phyloP scores from a whole-genome alignment of 1,140 invertebrate species.

The Triops longicaudatus region DNA sequence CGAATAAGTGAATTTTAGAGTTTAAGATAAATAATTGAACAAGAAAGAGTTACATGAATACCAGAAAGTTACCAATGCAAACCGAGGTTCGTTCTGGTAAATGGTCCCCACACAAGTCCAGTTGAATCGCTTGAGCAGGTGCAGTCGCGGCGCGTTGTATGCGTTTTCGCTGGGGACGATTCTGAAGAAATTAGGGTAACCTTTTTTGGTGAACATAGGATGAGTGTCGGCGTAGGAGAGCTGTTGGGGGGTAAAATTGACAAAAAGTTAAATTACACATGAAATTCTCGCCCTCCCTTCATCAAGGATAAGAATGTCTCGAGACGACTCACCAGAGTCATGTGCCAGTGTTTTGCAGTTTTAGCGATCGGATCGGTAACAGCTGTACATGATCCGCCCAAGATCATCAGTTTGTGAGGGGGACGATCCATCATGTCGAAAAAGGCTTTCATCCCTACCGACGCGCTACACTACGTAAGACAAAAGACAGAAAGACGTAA shows the following conservation, averaged over 20 bases:
- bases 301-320: neutral
- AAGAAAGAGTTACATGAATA: conserved; percentile 13
- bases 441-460: conserved; percentile 94
- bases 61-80: conserved; percentile 62
- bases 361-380: conserved; percentile 97
- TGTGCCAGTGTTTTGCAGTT: conserved; percentile 91
- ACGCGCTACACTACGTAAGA: conserved; percentile 82
- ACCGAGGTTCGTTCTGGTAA: conserved; percentile 92
- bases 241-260: conserved; percentile 46
- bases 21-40: no score
- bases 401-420: conserved; percentile 83
- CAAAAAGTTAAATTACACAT: neutral
- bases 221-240: conserved; percentile 97
- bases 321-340: conserved; percentile 66
- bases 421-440: conserved; percentile 96
- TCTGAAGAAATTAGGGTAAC: conserved; percentile 92
- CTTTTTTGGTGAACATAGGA: conserved; percentile 90
- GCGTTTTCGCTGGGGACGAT: conserved; percentile 93
- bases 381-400: conserved; percentile 90
- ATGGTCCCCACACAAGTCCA: conserved; percentile 96
- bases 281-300: neutral
- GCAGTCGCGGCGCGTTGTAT: conserved; percentile 84
- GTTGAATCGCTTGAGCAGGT: conserved; percentile 81
- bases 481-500: conserved; percentile 31
- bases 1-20: no score